phyloP scores from a whole-genome alignment of 2,888 invertebrate species.

The Itoplectis maculator region DNA sequence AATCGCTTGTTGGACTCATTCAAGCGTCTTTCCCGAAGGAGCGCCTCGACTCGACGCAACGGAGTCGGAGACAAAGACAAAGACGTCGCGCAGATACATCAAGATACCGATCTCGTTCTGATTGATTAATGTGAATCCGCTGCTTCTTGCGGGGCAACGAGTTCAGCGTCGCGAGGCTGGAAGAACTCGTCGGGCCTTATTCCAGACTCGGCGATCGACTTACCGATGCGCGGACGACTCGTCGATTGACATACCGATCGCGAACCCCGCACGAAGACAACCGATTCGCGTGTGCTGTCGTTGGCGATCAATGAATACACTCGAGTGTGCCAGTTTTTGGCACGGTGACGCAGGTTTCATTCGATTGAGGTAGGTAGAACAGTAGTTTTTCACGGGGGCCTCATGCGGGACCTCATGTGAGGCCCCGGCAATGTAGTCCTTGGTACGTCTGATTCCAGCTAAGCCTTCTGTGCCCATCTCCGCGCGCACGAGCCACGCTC shows the following conservation, averaged over 20 bases:
- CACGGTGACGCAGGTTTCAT: neutral
- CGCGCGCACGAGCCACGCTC: neutral
- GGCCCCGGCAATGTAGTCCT: neutral
- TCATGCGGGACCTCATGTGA: neutral
- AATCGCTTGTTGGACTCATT: neutral
- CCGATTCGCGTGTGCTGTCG: neutral
- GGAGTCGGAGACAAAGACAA: neutral
- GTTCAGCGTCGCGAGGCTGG: neutral
- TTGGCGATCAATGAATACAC: constrained; percentile 2
- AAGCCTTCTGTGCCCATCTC: neutral
- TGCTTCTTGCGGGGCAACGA: neutral
- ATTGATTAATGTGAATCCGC: constrained; percentile 24
- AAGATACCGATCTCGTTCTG: neutral
- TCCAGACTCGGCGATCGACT: neutral
- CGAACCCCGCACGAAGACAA: neutral
- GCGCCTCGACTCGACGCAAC: neutral
- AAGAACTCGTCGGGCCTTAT: constrained; percentile 20
- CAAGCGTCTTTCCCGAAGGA: neutral
- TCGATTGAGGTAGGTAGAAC: neutral
- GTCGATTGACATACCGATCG: neutral
- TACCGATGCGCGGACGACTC: neutral
- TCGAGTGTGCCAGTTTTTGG: neutral
- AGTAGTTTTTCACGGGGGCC: neutral
- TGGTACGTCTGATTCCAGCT: neutral
- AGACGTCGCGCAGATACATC: constrained; percentile 5